These are phyloP conservation scores for Antheraea yamamai DNA, from an alignment of 2,888 invertebrate species.

Conservation along the genomic window DNA sequence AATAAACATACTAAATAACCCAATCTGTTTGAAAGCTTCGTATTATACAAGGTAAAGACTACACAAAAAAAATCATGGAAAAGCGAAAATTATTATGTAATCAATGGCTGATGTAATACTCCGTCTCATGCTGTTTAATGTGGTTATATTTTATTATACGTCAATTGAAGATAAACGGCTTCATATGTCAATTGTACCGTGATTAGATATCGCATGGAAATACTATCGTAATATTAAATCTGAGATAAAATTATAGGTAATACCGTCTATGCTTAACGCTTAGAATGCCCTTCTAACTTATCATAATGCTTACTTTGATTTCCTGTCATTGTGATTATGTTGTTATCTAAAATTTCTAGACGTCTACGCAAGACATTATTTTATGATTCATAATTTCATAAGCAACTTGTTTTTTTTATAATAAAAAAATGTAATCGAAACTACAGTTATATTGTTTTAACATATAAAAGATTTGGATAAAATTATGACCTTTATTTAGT, in stretches of 20 bases:
- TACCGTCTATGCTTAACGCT: not conserved
- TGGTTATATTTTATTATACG: not conserved
- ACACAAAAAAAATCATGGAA: not conserved
- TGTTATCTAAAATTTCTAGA: not conserved
- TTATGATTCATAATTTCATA: not conserved
- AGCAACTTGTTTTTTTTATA: not conserved
- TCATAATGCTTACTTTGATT: not conserved
- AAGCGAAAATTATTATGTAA: not conserved
- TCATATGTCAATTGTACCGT: not conserved
- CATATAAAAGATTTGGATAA: too few species aligned
- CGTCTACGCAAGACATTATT: not conserved
- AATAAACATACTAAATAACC: not conserved
- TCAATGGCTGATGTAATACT: not conserved
- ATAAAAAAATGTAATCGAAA: too few species aligned
- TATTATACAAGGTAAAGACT: not conserved
- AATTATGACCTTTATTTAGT: too few species aligned
- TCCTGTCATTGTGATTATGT: not conserved
- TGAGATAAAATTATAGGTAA: constrained; percentile 1
- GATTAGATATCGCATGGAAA: not conserved
- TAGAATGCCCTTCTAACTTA: not conserved
- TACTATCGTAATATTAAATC: not conserved
- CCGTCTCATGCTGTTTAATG: constrained; percentile 22
- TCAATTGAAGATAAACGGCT: not conserved
- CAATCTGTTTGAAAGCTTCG: not conserved
- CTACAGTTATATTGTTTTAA: too few species aligned